A percentile compares a stretch with the other conserved stretches of the same genome.
These are phyloP conservation scores for Glaucopsyche alexis DNA, from an alignment of 2,888 invertebrate species.

Conservation along the genomic window DNA sequence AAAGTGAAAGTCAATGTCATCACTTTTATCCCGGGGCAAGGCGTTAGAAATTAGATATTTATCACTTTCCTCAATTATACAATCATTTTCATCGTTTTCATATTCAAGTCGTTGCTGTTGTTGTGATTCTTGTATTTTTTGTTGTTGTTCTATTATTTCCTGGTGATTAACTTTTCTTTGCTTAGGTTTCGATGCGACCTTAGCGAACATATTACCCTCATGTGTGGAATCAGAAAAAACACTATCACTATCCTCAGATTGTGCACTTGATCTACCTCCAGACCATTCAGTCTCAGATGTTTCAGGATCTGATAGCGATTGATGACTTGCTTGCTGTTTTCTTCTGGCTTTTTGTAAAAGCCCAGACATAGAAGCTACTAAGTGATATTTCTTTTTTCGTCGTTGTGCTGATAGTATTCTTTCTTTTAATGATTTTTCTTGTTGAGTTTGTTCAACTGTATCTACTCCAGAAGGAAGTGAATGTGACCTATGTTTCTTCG, in stretches of 20 bases:
- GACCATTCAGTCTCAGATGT: slow-evolving; percentile 87
- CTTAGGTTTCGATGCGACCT: slow-evolving; percentile 75
- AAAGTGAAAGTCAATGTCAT: slow-evolving; percentile 76
- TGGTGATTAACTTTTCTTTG: slow-evolving; percentile 72
- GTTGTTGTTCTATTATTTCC: slow-evolving; percentile 74
- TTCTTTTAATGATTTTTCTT: slow-evolving; percentile 72
- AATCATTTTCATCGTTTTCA: slow-evolving; percentile 57
- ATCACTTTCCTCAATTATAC: slow-evolving; percentile 64
- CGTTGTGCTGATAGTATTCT: slow-evolving; percentile 71
- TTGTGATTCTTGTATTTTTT: slow-evolving; percentile 72
- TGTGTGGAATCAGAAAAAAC: slow-evolving; percentile 85
- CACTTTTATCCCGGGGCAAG: slow-evolving; percentile 71
- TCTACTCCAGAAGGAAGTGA: slow-evolving; percentile 88
- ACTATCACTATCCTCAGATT: slow-evolving; percentile 88
- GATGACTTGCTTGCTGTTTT: slow-evolving; percentile 80
- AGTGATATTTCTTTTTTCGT: slow-evolving; percentile 88
- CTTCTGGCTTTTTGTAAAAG: slow-evolving; percentile 91
- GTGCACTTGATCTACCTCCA: slow-evolving; percentile 82
- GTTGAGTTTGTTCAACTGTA: slow-evolving; percentile 72
- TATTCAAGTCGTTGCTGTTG: slow-evolving; percentile 68
- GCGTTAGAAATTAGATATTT: slow-evolving; percentile 48
- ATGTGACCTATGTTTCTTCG: slow-evolving; percentile 89
- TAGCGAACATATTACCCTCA: slow-evolving; percentile 82
- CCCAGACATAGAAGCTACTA: slow-evolving; percentile 91
- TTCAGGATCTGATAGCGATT: slow-evolving; percentile 88